Percentiles rank a stretch among this genome's conserved stretches.
Evolutionary conservation across 2,888 invertebrate genomes (phyloP).

Genomic region (Lepeophtheirus nordmannii): DNA sequence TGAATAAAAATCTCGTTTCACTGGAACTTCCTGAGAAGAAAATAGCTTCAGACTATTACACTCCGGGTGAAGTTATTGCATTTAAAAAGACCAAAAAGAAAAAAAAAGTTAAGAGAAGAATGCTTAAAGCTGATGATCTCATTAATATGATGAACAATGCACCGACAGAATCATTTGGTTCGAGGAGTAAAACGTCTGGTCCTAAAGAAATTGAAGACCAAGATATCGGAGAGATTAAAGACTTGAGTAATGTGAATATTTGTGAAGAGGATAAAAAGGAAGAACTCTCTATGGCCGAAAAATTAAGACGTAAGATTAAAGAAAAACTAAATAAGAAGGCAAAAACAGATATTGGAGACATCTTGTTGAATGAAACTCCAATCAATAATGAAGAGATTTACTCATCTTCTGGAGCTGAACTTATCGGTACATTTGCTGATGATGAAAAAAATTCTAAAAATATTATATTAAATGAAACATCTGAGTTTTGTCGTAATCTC

Average conservation of each 20-base stretch:
- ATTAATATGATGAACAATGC: slow-evolving; percentile 33
- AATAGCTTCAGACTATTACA: slow-evolving; percentile 73
- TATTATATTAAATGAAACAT: slow-evolving; percentile 78
- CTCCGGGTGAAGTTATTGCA: slow-evolving; percentile 55
- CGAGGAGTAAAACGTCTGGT: neutral
- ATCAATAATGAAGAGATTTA: neutral
- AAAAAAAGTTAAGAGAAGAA: slow-evolving; percentile 47
- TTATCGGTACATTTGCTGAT: slow-evolving; percentile 27
- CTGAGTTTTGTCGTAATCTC: slow-evolving; percentile 87
- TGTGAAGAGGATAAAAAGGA: slow-evolving; percentile 53
- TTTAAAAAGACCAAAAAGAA: slow-evolving; percentile 65
- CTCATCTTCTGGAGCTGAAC: slow-evolving; percentile 5
- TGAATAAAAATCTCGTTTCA: slow-evolving; percentile 52
- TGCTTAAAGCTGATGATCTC: slow-evolving; percentile 56
- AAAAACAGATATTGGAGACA: neutral
- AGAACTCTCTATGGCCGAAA: slow-evolving; percentile 48
- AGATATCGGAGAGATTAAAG: slow-evolving; percentile 41
- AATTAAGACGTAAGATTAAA: slow-evolving; percentile 53
- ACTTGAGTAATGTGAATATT: no score
- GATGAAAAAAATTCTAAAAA: slow-evolving; percentile 35
- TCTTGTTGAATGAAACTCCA: neutral
- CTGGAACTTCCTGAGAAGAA: slow-evolving; percentile 50
- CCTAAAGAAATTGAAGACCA: slow-evolving; percentile 29
- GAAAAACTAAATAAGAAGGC: slow-evolving; percentile 36
- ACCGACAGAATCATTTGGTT: slow-evolving; percentile 15